phyloP scores from a whole-genome alignment of 2,113 vertebrate species.

The Sakesphorus luctuosus region DNA sequence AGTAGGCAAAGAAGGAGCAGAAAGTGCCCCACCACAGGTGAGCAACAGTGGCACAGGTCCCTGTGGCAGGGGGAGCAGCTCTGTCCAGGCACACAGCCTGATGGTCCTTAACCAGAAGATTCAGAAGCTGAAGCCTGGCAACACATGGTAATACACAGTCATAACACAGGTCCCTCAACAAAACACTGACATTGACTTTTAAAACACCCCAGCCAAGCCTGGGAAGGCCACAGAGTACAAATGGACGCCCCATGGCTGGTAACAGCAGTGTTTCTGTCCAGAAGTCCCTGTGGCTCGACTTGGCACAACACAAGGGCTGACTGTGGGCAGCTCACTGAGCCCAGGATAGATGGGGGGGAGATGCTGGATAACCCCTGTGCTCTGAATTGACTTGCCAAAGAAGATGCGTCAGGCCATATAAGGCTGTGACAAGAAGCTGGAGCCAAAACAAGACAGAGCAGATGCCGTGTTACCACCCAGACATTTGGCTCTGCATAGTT shows the following conservation, averaged over 20 bases:
- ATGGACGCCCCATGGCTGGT: neutral
- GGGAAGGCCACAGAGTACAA: neutral
- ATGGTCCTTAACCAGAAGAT: neutral
- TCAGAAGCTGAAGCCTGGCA: neutral
- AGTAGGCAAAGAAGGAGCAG: neutral
- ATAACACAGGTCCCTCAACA: neutral
- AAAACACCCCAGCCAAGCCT: neutral
- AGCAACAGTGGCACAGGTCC: neutral
- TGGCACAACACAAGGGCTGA: neutral
- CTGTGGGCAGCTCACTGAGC: neutral
- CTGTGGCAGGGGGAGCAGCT: neutral
- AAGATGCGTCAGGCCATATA: rapidly evolving
- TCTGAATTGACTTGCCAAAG: neutral
- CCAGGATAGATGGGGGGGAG: neutral
- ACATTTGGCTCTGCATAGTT: neutral
- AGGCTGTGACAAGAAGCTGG: neutral
- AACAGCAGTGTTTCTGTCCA: rapidly evolving
- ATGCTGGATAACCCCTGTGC: neutral
- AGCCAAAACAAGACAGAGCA: neutral
- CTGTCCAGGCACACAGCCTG: neutral
- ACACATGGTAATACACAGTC: neutral
- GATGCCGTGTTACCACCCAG: neutral
- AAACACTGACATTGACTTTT: neutral
- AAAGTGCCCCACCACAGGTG: neutral
- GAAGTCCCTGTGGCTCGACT: neutral